A percentile compares a stretch with the other conserved stretches of the same genome.
Evolutionary conservation across 1,140 invertebrate species (phyloP).

Genomic region (Drosophila sucinea): DNA sequence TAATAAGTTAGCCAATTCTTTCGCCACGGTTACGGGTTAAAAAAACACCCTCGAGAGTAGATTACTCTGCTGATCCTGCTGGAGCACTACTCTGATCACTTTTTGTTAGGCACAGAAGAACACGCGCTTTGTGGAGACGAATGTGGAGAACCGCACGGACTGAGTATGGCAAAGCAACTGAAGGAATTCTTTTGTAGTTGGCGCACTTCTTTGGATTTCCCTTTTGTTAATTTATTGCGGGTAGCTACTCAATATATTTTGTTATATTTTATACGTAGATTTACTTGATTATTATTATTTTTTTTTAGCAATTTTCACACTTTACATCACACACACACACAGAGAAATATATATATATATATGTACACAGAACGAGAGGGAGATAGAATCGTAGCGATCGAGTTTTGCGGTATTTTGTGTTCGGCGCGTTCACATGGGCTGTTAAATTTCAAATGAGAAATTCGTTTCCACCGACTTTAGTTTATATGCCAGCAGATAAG

Average conservation of each 20-base stretch:
- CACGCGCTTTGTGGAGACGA: conserved; percentile 16
- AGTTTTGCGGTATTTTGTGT: conserved; percentile 43
- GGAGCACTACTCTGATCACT: not conserved
- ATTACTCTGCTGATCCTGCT: conserved; percentile 31
- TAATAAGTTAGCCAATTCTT: conserved; percentile 63
- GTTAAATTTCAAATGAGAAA: conserved; percentile 83
- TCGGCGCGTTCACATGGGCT: conserved; percentile 62
- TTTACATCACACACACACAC: conserved; percentile 21
- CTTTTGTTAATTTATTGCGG: conserved; percentile 7
- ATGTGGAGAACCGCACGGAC: conserved; percentile 45
- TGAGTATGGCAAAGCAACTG: conserved; percentile 30
- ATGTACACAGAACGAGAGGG: not conserved
- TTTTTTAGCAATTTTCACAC: conserved; percentile 45
- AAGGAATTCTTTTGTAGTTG: not conserved
- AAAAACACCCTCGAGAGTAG: conserved; percentile 7
- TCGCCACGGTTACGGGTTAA: conserved; percentile 62
- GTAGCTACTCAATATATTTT: conserved; percentile 6
- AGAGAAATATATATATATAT: conserved; percentile 23
- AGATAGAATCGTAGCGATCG: conserved; percentile 17
- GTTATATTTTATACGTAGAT: conserved; percentile 23
- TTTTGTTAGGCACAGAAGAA: not conserved
- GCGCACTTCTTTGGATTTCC: conserved; percentile 44
- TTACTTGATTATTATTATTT: conserved; percentile 12
- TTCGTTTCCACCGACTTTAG: conserved; percentile 74
- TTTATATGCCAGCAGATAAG: conserved; percentile 83